A percentile compares a stretch with the other conserved stretches of the same genome.
phyloP scores from a whole-genome alignment of 2,888 invertebrate species.

The Fragum fragum region DNA sequence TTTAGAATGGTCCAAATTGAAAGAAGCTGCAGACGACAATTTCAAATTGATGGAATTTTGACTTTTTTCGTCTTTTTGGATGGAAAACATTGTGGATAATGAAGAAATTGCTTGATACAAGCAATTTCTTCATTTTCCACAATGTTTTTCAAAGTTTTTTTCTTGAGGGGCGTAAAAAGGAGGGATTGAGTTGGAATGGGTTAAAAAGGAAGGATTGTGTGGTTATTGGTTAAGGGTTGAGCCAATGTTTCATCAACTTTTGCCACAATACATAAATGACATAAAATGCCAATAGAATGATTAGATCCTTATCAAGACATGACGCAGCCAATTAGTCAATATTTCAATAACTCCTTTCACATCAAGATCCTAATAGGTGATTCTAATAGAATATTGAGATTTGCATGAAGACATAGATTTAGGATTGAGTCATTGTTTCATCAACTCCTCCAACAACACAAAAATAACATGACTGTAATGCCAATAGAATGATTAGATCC shows the following conservation, averaged over 20 bases:
- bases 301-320: conserved; percentile 96
- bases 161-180: too few relatives aligned
- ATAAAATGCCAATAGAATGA: conserved; percentile 89
- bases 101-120: too few relatives aligned
- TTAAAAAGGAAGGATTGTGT: too few relatives aligned
- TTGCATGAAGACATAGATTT: conserved; percentile 98
- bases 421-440: conserved; percentile 97
- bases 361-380: conserved; percentile 98
- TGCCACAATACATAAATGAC: conserved; percentile 97
- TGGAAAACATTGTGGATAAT: too few relatives aligned
- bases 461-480: conserved; percentile 89
- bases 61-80: too few relatives aligned
- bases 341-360: conserved; percentile 99
- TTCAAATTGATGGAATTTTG: too few relatives aligned
- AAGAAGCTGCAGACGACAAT: too few relatives aligned
- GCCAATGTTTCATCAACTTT: conserved; percentile 98
- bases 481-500: conserved; percentile 93
- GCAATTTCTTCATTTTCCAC: too few relatives aligned
- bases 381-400: conserved; percentile 95
- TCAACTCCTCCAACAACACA: conserved; percentile 99
- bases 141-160: too few relatives aligned
- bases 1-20: too few relatives aligned
- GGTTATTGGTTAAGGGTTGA: conserved; percentile 98
- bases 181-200: too few relatives aligned
- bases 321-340: conserved; percentile 97